Conservation (phyloP, 1,140 invertebrate genomes). For the Portunus trituberculatus region DNA sequence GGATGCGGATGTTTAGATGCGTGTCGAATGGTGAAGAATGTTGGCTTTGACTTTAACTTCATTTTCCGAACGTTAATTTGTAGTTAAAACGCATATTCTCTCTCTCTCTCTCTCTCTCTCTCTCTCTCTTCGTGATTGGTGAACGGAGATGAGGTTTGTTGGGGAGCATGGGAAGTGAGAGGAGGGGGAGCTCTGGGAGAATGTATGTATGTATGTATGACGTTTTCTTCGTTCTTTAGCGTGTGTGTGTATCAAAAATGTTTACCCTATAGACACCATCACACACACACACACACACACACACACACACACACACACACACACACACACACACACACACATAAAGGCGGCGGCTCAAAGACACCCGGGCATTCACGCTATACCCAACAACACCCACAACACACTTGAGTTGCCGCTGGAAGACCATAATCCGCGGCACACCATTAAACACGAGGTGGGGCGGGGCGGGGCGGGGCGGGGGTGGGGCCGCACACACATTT, state of each 20-base stretch:
- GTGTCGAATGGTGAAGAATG: conserved; percentile 45
- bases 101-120: neutral
- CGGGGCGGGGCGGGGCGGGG: too few relatives aligned
- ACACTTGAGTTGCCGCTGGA: too few relatives aligned
- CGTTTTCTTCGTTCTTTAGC: neutral
- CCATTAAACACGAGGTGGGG: too few relatives aligned
- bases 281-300: neutral
- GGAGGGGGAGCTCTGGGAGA: too few relatives aligned
- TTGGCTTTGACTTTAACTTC: conserved; percentile 56
- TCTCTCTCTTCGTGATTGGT: neutral
- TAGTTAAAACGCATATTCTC: conserved; percentile 63
- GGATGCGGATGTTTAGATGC: neutral
- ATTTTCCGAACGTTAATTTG: conserved; percentile 61
- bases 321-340: neutral
- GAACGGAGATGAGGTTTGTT: neutral
- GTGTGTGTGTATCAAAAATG: neutral
- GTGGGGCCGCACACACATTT: too few relatives aligned
- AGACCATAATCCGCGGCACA: too few relatives aligned
- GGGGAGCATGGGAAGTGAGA: too few relatives aligned
- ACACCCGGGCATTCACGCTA: too few relatives aligned
- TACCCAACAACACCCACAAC: neutral
- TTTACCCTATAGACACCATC: too few relatives aligned
- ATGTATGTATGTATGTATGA: neutral
- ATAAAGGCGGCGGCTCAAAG: too few relatives aligned
- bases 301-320: too few relatives aligned